A percentile compares a stretch with the other conserved stretches of the same genome.
These are phyloP conservation scores for Leptosomus discolor DNA, from an alignment of 2,113 vertebrate species.

Conservation along the genomic window DNA sequence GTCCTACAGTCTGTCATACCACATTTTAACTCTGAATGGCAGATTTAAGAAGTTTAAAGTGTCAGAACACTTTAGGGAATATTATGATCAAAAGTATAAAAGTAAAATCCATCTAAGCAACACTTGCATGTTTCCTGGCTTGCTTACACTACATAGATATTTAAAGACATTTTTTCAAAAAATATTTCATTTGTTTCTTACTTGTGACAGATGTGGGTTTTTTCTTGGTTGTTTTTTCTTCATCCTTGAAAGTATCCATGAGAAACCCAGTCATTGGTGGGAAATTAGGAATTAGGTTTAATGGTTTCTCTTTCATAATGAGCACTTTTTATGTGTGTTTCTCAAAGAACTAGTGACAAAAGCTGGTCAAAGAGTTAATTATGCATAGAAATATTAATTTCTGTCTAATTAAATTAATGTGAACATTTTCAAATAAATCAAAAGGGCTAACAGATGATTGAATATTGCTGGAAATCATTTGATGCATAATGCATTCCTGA, in stretches of 20 bases:
- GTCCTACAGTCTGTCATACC: background rate
- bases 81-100: background rate
- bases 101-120: background rate
- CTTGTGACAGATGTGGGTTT: background rate
- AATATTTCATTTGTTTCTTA: background rate
- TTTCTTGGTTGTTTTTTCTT: background rate
- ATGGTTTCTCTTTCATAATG: background rate
- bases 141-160: background rate
- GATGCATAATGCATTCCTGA: background rate
- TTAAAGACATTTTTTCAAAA: background rate
- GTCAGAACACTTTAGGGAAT: background rate
- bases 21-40: background rate
- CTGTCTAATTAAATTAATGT: background rate
- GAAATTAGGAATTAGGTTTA: background rate
- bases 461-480: background rate
- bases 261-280: background rate
- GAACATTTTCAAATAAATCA: background rate
- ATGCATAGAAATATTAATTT: accelerated
- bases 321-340: background rate
- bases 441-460: background rate
- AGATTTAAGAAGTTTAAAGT: background rate
- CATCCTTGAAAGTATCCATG: background rate
- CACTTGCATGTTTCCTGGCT: background rate
- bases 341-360: background rate
- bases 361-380: background rate